These are phyloP conservation scores for Heliconius cydno DNA, from an alignment of 2,888 invertebrate species.

Conservation along the genomic window DNA sequence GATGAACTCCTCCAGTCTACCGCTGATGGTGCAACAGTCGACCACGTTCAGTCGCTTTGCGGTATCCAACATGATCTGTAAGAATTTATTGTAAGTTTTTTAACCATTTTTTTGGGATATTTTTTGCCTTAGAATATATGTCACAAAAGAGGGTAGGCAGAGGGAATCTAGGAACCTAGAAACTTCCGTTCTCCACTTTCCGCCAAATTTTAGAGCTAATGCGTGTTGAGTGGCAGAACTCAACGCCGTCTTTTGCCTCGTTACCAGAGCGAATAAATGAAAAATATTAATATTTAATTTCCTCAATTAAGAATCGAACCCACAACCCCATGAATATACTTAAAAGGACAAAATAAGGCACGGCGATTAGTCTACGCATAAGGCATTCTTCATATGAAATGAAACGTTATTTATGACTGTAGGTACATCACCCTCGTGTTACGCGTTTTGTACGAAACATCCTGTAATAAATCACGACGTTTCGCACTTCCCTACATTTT, in stretches of 20 bases:
- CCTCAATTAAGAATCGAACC: too few relatives aligned
- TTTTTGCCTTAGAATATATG: not conserved
- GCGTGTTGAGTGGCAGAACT: too few relatives aligned
- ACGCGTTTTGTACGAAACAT: not conserved
- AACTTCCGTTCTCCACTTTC: too few relatives aligned
- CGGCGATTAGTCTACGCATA: not conserved
- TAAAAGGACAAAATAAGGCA: not conserved
- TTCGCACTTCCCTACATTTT: not conserved
- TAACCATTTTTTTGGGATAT: not conserved
- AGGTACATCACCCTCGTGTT: not conserved
- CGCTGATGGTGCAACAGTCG: conserved; percentile 89
- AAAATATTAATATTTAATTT: too few relatives aligned
- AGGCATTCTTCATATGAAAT: not conserved
- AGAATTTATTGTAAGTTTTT: conserved; percentile 26
- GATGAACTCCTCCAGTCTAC: conserved; percentile 90
- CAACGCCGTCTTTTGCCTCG: too few relatives aligned
- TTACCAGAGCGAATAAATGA: too few relatives aligned
- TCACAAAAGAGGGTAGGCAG: too few relatives aligned
- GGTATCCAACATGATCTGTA: conserved; percentile 92
- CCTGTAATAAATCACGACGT: conserved; percentile 4
- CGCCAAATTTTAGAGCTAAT: too few relatives aligned
- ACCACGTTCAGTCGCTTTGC: conserved; percentile 91
- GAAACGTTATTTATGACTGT: not conserved
- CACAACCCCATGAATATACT: not conserved
- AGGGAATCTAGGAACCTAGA: too few relatives aligned